These are phyloP conservation scores for Tapera naevia DNA, from an alignment of 2,797 vertebrate genomes.

Conservation along the genomic window DNA sequence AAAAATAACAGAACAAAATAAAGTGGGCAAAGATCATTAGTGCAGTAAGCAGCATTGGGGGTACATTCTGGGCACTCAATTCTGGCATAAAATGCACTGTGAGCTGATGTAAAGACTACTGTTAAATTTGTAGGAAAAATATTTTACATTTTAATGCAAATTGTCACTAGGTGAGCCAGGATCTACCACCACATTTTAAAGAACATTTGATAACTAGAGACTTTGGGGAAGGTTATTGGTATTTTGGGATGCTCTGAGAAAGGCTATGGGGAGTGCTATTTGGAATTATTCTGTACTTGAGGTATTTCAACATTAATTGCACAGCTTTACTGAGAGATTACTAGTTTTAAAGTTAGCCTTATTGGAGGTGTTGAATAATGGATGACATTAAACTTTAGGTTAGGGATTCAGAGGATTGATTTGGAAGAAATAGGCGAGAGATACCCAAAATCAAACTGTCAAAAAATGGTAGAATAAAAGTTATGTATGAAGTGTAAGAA, in stretches of 20 bases:
- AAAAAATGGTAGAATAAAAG: background rate
- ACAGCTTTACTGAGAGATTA: constrained; percentile 19
- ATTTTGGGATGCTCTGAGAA: background rate
- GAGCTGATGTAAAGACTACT: background rate
- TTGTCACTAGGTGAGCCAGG: background rate
- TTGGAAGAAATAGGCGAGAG: background rate
- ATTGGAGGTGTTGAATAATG: constrained; percentile 45
- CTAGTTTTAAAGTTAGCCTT: background rate
- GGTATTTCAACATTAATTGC: constrained; percentile 31
- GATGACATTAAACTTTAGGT: constrained; percentile 10
- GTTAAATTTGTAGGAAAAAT: background rate
- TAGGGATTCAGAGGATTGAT: background rate
- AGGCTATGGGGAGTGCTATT: background rate
- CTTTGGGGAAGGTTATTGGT: background rate
- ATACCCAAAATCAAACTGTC: background rate
- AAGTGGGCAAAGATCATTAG: background rate
- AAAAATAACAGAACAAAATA: background rate
- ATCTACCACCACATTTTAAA: background rate
- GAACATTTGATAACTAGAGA: background rate
- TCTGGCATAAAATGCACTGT: background rate
- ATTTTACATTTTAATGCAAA: background rate
- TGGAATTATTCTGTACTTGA: background rate
- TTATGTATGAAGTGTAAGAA: background rate
- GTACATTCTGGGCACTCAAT: background rate
- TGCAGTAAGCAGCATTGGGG: background rate